Evolutionary conservation across 2,797 vertebrate species (phyloP).

Genomic region (Hydrophis major): DNA sequence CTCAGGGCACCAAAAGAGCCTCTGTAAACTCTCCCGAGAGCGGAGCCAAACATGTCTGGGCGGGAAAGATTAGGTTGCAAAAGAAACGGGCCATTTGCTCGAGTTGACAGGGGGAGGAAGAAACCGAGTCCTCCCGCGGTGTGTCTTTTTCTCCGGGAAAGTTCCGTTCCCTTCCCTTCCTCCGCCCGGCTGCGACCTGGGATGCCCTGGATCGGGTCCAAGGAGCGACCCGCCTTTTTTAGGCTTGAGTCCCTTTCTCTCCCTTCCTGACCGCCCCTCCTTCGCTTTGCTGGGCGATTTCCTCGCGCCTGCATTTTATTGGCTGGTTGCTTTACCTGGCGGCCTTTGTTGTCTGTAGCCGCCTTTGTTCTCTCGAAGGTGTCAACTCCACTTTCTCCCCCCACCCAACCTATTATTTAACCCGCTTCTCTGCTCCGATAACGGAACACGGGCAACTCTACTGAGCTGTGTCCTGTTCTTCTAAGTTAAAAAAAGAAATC

Average conservation of each 20-base stretch:
- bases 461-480: background rate
- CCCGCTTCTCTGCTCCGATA: background rate
- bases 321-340: constrained; percentile 26
- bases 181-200: background rate
- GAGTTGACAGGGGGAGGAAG: background rate
- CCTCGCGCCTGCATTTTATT: background rate
- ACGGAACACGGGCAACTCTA: too few species aligned
- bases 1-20: background rate
- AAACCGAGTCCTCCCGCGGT: background rate
- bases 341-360: constrained; percentile 57
- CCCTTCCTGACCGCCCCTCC: constrained; percentile 12
- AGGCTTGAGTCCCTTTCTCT: background rate
- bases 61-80: background rate
- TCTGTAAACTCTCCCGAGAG: background rate
- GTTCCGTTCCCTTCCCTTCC: background rate
- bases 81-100: background rate
- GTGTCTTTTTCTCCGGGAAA: background rate
- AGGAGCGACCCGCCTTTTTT: background rate
- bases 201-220: background rate
- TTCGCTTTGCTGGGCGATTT: background rate
- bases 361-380: constrained; percentile 60
- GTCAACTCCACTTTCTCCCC: constrained; percentile 44
- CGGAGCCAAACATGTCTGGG: background rate
- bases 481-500: background rate
- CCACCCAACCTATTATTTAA: constrained; percentile 33